Percentiles rank a stretch among this genome's conserved stretches.
Conservation (phyloP, 2,113 vertebrate genomes). For the Fregata magnificens region DNA sequence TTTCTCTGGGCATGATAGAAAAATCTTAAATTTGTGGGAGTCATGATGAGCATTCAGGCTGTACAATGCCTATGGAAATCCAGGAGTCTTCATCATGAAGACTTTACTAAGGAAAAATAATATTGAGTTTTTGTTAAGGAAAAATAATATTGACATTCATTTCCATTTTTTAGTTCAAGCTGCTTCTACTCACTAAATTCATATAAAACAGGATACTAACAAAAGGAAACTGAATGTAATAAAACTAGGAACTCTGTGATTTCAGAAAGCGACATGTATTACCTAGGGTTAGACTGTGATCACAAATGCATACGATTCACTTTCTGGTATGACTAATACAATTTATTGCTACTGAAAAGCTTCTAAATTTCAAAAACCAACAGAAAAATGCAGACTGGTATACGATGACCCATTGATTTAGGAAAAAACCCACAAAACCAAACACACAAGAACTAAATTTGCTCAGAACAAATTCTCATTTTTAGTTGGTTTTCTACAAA, state of each 20-base stretch:
- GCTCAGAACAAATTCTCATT: neutral
- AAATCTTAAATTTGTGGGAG: neutral
- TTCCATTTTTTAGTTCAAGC: neutral
- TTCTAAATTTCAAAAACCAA: neutral
- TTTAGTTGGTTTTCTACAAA: neutral
- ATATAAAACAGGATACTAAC: neutral
- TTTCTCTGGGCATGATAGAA: neutral
- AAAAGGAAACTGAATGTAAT: neutral
- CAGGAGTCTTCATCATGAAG: neutral
- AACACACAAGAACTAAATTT: neutral
- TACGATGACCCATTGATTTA: neutral
- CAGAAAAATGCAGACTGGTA: neutral
- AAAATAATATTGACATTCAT: neutral
- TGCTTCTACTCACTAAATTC: neutral
- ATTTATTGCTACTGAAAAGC: neutral
- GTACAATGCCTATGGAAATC: neutral
- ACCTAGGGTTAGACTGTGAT: neutral
- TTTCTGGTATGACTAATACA: neutral
- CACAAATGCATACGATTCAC: neutral
- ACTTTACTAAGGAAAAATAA: neutral
- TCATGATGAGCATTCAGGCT: neutral
- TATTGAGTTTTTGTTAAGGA: neutral
- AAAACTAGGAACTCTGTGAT: neutral
- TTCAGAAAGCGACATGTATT: neutral
- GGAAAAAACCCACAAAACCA: neutral